Base-by-base conservation (phyloP, 2,888 invertebrate genomes). In the Sphaerophoria rueppellii region DNA sequence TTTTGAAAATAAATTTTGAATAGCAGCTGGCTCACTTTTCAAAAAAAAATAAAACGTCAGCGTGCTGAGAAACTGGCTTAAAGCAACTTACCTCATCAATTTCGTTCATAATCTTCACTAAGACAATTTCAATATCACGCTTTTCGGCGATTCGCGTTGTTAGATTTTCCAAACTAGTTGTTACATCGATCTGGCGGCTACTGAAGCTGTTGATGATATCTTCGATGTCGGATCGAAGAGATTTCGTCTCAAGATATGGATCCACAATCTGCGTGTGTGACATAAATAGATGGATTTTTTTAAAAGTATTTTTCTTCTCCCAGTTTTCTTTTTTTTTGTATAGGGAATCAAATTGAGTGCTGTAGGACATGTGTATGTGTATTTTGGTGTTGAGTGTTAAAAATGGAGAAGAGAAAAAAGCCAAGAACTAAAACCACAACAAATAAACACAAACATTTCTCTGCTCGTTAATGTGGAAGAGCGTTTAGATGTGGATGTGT, bases 111-210 rank as follows among this genome's bases (percentile, higher is more conserved):
- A 93, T 93, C 89, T 90, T 91, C 88, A 93, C 93, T 88, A 93
- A 90, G 86, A 92, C 91, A 80, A 92, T 91, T 88, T 92, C 91
- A 71, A 93, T 90, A 90, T 93, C 93, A 86, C 92, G 93, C 89
- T 93, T 93, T 90, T 94, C 94, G 75, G 93, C 93, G 85, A 95
- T 93, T 86, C 93, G 94, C 80, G 94, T 94, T 89, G 95, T 94
- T 94, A 95, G 95, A 89, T 93, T 94, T 90, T 95, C 94, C 94
- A 95, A 95, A 89, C 94, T 94, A 87, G 94, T 94, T 86, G 94
- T 94, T 87, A 96, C 93, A 88, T 93, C 93, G 88, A 94, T 91
- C 91, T 95, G 94, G 86, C 94, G 93, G 91, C 93, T 93, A 87
- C 94, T 93, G 89, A 95, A 94, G 87, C 94, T 93, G 89, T 95